Evolutionary conservation across 2,888 invertebrate genomes (phyloP), one percentile per base, ranked within the genome.

Genomic region (Alviniconcha strummeri): DNA sequence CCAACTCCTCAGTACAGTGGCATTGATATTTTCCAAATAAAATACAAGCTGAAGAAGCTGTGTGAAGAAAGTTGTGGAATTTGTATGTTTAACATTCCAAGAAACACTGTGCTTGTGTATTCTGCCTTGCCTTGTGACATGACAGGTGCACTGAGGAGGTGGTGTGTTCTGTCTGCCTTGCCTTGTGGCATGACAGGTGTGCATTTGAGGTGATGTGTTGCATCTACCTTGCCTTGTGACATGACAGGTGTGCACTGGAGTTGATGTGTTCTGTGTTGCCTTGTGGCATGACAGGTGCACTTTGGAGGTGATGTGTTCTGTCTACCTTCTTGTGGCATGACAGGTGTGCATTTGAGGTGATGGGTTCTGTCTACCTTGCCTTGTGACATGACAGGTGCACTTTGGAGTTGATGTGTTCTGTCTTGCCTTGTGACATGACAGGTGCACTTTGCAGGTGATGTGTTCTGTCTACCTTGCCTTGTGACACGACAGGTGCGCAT

Each of bases 401-500:
- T 36, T 36, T 36, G 36, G 36, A 36, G 36, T 0, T 36, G 36
- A 36, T 36, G 36, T 36, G 36, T 36, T 36, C 36, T 36, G 36
- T 72, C 9, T 11, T 9, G 36, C 36, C 36, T 36, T 36, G 36
- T 36, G 36, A 36, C 36, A 36, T 36, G 36, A 36, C 36, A 3
- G 36, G 36, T 36, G 36, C 36, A 36, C 36, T 36, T 36, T 36
- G 36, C 1, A 36, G 36, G 36, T 36, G 36, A 36, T 36, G 36
- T 36, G 36, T 36, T 36, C 36, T 36, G 36, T 36, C 36, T 36
- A 36, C 36, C 36, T 36, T 36, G 36, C 36, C 36, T 36, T 36
- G 36, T 36, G 36, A 36, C 36, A 36, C 3, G 36, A 77, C 87
- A 92, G 92, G 79, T 85, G 90, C 80, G 92, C 89, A 0, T 71